Evolutionary conservation across 2,797 vertebrate genomes (phyloP).

Genomic region (Synanceia verrucosa): DNA sequence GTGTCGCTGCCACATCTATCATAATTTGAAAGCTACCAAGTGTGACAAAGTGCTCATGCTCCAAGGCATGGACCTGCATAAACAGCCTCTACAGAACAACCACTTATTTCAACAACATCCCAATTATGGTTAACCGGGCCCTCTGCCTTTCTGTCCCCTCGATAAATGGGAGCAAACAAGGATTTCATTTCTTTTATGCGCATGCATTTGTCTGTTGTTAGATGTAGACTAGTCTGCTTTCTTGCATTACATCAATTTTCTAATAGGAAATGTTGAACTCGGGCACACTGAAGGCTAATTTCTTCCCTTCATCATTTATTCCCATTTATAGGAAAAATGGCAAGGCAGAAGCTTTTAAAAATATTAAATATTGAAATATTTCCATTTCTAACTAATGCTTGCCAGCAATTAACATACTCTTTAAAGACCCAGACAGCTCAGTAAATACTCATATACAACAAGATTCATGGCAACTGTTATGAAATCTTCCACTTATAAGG

Average conservation of each 20-base stretch:
- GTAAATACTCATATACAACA: constrained; percentile 30
- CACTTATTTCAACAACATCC: constrained; percentile 54
- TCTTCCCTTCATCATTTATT: constrained; percentile 5
- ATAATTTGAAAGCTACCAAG: constrained; percentile 63
- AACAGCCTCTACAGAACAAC: constrained; percentile 34
- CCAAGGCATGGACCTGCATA: constrained; percentile 50
- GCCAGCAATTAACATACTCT: constrained; percentile 6
- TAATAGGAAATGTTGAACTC: not conserved
- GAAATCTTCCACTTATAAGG: constrained; percentile 31
- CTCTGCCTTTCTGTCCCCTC: constrained; percentile 21
- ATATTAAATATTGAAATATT: not conserved
- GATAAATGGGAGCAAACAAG: constrained; percentile 28
- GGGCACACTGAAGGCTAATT: not conserved
- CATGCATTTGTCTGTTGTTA: constrained; percentile 5
- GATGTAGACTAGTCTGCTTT: not conserved
- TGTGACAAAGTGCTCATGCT: constrained; percentile 56
- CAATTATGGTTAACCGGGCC: constrained; percentile 40
- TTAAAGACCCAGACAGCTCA: too few relatives aligned
- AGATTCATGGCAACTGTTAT: constrained; percentile 25
- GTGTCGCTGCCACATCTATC: constrained; percentile 69
- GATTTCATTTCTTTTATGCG: constrained; percentile 25
- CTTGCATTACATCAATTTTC: not conserved
- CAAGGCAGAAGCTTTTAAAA: not conserved
- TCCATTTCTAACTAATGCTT: constrained; percentile 10
- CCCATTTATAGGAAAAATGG: not conserved